Conservation (phyloP, 1,140 invertebrate genomes). For the Psilanteris sp. region DNA sequence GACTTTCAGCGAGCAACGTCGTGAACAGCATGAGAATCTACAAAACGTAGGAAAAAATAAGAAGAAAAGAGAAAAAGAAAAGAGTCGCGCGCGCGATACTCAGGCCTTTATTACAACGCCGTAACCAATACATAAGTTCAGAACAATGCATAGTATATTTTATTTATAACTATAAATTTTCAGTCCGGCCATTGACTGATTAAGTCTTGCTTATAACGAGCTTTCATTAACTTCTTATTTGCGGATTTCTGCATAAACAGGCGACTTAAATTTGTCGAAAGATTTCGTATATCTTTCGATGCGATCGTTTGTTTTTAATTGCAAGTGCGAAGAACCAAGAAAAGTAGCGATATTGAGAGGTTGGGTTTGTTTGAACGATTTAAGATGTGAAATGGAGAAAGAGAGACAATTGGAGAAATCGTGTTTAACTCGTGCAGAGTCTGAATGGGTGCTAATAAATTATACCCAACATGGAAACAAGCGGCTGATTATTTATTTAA, state of each 20-base stretch:
- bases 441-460: slow-evolving; percentile 56
- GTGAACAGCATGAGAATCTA: slow-evolving; percentile 50
- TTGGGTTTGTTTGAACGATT: slow-evolving; percentile 20
- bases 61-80: slow-evolving; percentile 18
- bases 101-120: slow-evolving; percentile 52
- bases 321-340: slow-evolving; percentile 27
- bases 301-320: slow-evolving; percentile 16
- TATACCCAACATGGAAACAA: slow-evolving; percentile 65
- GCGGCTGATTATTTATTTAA: slow-evolving; percentile 68
- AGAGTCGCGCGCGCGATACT: slow-evolving; percentile 6
- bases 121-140: slow-evolving; percentile 44
- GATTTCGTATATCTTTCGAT: slow-evolving; percentile 26
- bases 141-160: slow-evolving; percentile 57
- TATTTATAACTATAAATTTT: slow-evolving; percentile 53
- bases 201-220: slow-evolving; percentile 46
- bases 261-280: slow-evolving; percentile 44
- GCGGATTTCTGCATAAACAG: slow-evolving; percentile 29
- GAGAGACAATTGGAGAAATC: slow-evolving; percentile 61
- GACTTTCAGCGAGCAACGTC: slow-evolving; percentile 54
- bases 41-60: slow-evolving; percentile 29
- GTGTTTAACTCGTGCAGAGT: slow-evolving; percentile 33
- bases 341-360: slow-evolving; percentile 45
- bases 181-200: slow-evolving; percentile 38
- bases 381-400: slow-evolving; percentile 39
- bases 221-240: slow-evolving; percentile 47